Evolutionary conservation across 2,888 invertebrate genomes (phyloP), one percentile per base, ranked within the genome.

Genomic region (Microctonus hyperodae): DNA sequence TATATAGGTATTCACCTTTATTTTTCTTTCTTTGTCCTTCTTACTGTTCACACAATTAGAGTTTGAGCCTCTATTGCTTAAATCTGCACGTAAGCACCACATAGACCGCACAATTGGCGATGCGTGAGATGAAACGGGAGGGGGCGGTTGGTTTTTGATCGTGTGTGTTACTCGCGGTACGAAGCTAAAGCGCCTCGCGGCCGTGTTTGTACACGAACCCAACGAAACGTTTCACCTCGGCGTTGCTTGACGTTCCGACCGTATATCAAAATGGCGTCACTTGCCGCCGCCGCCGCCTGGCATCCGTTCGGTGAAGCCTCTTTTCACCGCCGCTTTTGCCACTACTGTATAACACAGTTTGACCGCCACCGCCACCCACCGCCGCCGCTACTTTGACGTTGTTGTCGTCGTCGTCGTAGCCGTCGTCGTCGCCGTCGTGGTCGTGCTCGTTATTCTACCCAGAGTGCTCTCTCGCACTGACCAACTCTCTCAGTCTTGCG

Each of bases 231-330:
- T 25, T 55, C 6, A 66, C 72, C 63, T 70, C 69, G 69, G 69
- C 78, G 80, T 73, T 70, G 51, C 81, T 78, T 81, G 81, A 81
- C 79, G 81, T 79, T 76, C 59, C 76, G 78, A 76, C 76, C 80
- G 79, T 82, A 81, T 79, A 81, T 82, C 82, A 82, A 82, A 81
- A 82, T 82, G 82, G 82, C 82, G 81, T 79, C 78, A 74, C 76
- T 74, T 74, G 75, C 78, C 74, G 80, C 76, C 76, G 75, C 78
- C 74, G 80, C 76, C 76, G 76, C 76, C 76, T 75, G 76, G 79
- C 79, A 81, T 79, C 79, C 79, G 79, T 80, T 79, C 75, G 74
- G 69, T 67, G 64, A 23, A 48, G 23, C 35, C 37, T 50, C 51
- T 11, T n/a, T 23, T 25, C 65, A 60, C 64, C 16, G 16, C 44